Evolutionary conservation across 2,888 invertebrate species (phyloP), one percentile per base, ranked within the genome.

Genomic region (Noctua janthe): DNA sequence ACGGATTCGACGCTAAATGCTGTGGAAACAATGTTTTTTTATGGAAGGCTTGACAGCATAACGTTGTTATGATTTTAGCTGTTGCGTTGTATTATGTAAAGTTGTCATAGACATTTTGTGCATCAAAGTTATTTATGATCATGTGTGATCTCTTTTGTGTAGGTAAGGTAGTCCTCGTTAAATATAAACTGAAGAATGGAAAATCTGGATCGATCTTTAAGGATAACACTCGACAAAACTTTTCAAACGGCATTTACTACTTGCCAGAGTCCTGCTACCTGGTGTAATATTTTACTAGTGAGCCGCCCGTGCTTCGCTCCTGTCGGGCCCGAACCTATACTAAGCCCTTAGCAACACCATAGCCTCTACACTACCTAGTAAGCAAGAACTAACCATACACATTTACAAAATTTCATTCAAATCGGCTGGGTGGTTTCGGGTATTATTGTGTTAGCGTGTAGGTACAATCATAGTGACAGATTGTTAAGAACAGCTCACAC

Each of bases 1-100:
- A 86, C 78, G 78, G 83, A 80, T 62, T 75, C 66, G 54, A 78
- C 54, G 66, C 64, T 83, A 71, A 81, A 76, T 77, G 73, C 78
- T 78, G 17, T 64, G 66, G 73, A 76, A 80, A 80, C 71, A 74
- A 80, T 74, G 51, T 71, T 83, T 83, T 47, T 86, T 88, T 78
- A 80, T 76, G 71, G 51, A 75, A 78, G 64, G 64, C 43, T 78
- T 70, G 54, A 43, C 23, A 76, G 13, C 8, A 49, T 71, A 23
- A 74, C 11, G 49, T 71, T 64, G n/a, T 72, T 23, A 59, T 71
- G 64, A 35, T 70, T 74, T 71, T 56, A 54, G 76, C 74, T 49
- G 29, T 17, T 56, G n/a, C 23, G 8, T 71, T 76, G 47, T 71
- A 29, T 20, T 66, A 51, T 51, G 69, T 64, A 23, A 66, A 82